Percentiles rank a stretch among this genome's conserved stretches.
phyloP scores from a whole-genome alignment of 1,140 invertebrate genomes.

The Psix sp. region DNA sequence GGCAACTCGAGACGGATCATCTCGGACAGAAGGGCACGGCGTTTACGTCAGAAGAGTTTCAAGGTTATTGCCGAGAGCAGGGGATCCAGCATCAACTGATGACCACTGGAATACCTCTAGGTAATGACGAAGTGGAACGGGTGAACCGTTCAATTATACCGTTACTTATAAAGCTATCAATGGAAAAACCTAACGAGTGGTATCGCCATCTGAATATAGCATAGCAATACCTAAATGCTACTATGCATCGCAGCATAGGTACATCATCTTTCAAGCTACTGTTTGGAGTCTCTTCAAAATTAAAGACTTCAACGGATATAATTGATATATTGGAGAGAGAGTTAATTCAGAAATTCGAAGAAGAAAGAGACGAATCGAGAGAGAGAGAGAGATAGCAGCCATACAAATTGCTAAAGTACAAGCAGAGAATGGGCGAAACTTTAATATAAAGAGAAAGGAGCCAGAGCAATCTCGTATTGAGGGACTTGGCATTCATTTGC shows the following conservation, averaged over 20 bases:
- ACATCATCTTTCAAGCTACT: background rate
- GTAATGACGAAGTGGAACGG: too few species aligned
- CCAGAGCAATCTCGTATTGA: background rate
- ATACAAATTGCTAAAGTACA: background rate
- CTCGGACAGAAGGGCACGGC: too few species aligned
- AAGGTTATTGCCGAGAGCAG: too few species aligned
- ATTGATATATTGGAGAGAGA: background rate
- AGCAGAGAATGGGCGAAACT: background rate
- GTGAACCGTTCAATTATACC: background rate
- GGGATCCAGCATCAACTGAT: too few species aligned
- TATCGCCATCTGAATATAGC: background rate
- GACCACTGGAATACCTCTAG: too few species aligned
- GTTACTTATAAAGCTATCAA: background rate
- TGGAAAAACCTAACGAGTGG: background rate
- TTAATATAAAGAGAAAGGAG: background rate
- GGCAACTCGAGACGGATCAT: background rate
- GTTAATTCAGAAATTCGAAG: background rate
- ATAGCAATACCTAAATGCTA: background rate
- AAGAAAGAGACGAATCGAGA: background rate
- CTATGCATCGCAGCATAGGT: background rate
- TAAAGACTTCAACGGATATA: background rate
- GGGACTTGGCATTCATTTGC: background rate
- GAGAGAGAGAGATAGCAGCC: background rate
- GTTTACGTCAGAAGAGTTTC: too few species aligned
- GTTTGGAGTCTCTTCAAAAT: background rate